phyloP scores from a whole-genome alignment of 2,888 invertebrate genomes.

The Zaprionus bogoriensis region DNA sequence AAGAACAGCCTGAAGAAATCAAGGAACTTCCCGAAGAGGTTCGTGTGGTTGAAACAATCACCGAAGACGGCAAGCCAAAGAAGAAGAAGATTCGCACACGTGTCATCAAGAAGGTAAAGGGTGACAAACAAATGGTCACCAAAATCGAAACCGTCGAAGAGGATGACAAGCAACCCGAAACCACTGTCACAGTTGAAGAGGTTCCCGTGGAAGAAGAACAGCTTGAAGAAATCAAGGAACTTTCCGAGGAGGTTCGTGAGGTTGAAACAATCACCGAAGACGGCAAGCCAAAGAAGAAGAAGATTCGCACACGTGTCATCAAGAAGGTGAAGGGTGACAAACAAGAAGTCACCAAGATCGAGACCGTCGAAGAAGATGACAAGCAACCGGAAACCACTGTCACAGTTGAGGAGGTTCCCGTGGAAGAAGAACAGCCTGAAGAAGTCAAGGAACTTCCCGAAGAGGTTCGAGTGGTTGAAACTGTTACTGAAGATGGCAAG shows the following conservation, averaged over 20 bases:
- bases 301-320: constrained; percentile 42
- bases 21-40: constrained; percentile 33
- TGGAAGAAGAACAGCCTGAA: constrained; percentile 19
- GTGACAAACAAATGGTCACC: constrained; percentile 41
- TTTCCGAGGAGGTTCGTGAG: constrained; percentile 32
- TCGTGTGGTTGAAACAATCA: constrained; percentile 25
- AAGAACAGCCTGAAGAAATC: constrained; percentile 12
- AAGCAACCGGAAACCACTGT: constrained; percentile 27
- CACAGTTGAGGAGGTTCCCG: constrained; percentile 20
- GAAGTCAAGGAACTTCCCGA: constrained; percentile 19
- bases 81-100: constrained; percentile 45
- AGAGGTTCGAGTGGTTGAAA: constrained; percentile 24
- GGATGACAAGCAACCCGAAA: constrained; percentile 34
- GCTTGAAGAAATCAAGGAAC: constrained; percentile 11
- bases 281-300: constrained; percentile 34
- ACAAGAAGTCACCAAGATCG: constrained; percentile 40
- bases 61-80: constrained; percentile 38
- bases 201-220: constrained; percentile 17
- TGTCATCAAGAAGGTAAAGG: constrained; percentile 44
- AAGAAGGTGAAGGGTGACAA: constrained; percentile 47
- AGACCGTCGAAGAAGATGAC: constrained; percentile 35
- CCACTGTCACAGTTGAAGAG: constrained; percentile 36
- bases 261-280: constrained; percentile 26
- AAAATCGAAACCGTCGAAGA: constrained; percentile 46
- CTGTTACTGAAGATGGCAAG: constrained; percentile 25